Conservation (phyloP, 2,888 invertebrate genomes). For the Altica lythri region DNA sequence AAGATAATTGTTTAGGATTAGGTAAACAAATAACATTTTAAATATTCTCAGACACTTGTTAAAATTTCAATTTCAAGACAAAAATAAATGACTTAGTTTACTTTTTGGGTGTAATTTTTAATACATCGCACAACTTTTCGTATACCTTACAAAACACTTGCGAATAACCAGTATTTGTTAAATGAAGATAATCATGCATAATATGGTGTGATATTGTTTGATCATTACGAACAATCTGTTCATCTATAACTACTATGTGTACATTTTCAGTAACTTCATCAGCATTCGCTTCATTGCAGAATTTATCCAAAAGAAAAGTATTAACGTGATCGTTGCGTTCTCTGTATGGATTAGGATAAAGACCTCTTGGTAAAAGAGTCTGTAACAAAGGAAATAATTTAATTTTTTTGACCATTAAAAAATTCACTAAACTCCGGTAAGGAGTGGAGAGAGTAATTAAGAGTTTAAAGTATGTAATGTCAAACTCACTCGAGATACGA, state of each 20-base stretch:
- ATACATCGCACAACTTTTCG: slow-evolving; percentile 53
- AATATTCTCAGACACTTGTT: too few species aligned
- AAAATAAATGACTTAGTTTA: too few species aligned
- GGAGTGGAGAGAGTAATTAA: not conserved
- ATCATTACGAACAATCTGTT: slow-evolving; percentile 57
- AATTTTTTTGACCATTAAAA: not conserved
- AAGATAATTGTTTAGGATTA: too few species aligned
- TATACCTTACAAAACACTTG: slow-evolving; percentile 65
- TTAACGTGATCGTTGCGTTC: slow-evolving; percentile 66
- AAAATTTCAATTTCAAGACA: too few species aligned
- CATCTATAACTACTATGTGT: slow-evolving; percentile 53
- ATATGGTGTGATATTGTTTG: slow-evolving; percentile 66
- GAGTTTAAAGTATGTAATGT: too few species aligned
- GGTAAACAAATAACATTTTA: too few species aligned
- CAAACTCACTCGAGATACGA: too few species aligned
- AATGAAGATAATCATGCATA: slow-evolving; percentile 72
- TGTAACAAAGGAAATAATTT: slow-evolving; percentile 45
- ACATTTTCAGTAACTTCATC: slow-evolving; percentile 52
- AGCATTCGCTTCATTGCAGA: slow-evolving; percentile 50
- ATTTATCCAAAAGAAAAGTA: slow-evolving; percentile 57
- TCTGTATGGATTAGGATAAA: slow-evolving; percentile 66
- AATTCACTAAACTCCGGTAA: not conserved
- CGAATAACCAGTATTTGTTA: slow-evolving; percentile 67
- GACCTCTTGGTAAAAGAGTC: slow-evolving; percentile 70
- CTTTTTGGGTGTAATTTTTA: slow-evolving; percentile 34